These are phyloP conservation scores for Andrena marginata DNA, from an alignment of 2,888 invertebrate genomes.

Conservation along the genomic window DNA sequence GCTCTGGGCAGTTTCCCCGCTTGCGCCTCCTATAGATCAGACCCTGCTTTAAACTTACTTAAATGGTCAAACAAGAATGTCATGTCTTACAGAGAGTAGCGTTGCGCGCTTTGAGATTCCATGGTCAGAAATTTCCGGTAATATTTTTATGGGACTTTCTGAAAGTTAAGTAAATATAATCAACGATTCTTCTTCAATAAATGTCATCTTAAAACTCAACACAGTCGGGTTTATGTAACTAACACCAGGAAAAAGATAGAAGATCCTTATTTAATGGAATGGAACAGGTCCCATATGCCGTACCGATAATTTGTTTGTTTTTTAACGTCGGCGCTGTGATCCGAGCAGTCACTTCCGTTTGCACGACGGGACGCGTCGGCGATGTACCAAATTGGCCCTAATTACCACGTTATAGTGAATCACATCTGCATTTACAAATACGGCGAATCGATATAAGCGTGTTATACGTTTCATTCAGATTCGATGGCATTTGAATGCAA, in stretches of 20 bases:
- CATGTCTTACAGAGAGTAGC: too few species aligned
- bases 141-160: not conserved
- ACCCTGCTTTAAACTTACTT: too few species aligned
- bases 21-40: too few species aligned
- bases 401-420: conserved; percentile 1
- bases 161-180: not conserved
- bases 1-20: too few species aligned
- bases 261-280: not conserved
- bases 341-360: conserved; percentile 30
- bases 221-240: not conserved
- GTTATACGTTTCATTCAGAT: conserved; percentile 8
- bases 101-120: too few species aligned
- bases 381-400: conserved; percentile 7
- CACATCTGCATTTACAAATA: not conserved
- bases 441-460: not conserved
- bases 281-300: not conserved
- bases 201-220: not conserved
- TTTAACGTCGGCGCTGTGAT: not conserved
- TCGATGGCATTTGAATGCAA: too few species aligned
- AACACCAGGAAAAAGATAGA: not conserved
- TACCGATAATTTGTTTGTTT: conserved; percentile 33
- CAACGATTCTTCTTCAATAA: not conserved
- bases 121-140: not conserved
- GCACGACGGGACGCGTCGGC: not conserved
- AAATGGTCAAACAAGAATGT: too few species aligned